These are phyloP conservation scores for Lepilemur ruficaudatus DNA, from an alignment of 2,797 vertebrate genomes.

Conservation along the genomic window DNA sequence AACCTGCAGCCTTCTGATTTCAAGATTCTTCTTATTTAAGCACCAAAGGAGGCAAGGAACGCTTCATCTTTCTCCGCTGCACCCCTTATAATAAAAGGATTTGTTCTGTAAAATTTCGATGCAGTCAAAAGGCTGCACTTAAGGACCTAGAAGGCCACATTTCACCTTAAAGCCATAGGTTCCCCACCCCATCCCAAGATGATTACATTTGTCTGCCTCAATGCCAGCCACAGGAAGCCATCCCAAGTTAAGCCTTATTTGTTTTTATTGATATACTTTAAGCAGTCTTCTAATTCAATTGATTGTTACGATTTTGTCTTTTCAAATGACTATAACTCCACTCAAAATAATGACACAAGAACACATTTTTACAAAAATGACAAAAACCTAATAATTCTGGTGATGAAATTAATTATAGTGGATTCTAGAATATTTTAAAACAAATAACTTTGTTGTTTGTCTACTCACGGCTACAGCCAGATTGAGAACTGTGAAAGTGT, in stretches of 20 bases:
- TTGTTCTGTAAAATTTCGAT: no score
- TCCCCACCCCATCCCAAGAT: background rate
- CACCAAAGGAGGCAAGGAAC: no score
- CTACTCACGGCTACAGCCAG: slow-evolving; percentile 93
- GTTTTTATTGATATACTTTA: background rate
- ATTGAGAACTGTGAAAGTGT: slow-evolving; percentile 90
- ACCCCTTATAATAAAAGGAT: no score
- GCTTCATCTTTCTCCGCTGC: no score
- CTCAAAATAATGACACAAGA: background rate
- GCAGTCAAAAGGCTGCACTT: no score
- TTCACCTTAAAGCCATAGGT: no score
- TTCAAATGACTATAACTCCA: background rate
- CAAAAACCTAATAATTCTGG: background rate
- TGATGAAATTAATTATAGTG: background rate
- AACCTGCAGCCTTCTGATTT: no score
- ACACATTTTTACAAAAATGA: background rate
- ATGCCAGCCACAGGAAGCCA: background rate
- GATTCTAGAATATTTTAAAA: background rate
- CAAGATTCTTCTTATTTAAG: no score
- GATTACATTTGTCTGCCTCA: background rate
- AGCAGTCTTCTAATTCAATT: background rate
- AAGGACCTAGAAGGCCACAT: no score
- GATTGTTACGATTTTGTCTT: background rate
- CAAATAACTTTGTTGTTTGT: background rate
- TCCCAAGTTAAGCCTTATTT: background rate